Evolutionary conservation across 2,113 vertebrate species (phyloP), one percentile per base, ranked within the genome.

Genomic region (Centropus unirufus): DNA sequence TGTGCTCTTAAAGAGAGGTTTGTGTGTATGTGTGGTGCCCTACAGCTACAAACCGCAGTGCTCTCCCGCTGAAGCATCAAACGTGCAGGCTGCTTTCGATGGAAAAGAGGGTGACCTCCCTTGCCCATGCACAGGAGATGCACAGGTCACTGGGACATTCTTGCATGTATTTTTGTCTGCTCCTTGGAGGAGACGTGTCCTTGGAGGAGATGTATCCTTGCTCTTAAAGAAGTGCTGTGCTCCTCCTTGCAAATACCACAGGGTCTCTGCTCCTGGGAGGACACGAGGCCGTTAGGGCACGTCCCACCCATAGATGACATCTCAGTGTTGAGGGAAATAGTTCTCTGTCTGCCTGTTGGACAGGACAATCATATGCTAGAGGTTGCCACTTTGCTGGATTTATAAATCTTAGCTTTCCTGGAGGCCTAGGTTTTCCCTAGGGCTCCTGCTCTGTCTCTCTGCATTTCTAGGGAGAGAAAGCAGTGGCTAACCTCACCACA

Each of bases 371-470:
- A 21, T n/a, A 3, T 6, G 42, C 32, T 29, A 9, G 44, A 39
- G 39, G 17, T 29, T 77, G 40, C 34, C 70, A 57, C 75, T 46
- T 42, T 67, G 76, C 79, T 81, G 16, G 23, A 32, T 84, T 39
- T 62, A 70, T 69, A 90, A 74, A 86, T 74, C 54, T 67, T 54
- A 40, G 66, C 91, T 92, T 92, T 88, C 24, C 54, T 47, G 9
- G 63, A 70, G 70, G 80, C 73, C 24, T 23, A n/a, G 51, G n/a
- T 55, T 49, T 69, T 78, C 77, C 46, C 49, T 34, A 61, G 51
- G 23, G 72, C 23, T 91, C 55, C 84, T 93, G 74, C 81, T 93
- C 93, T 73, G 44, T 82, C 83, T 95, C 59, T 67, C 68, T 0
- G 0, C 4, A 2, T 77, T 89, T 77, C 54, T 66, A 58, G 32